Base-by-base conservation (phyloP, 2,888 invertebrate genomes). In the Aphelenchoides bicaudatus region DNA sequence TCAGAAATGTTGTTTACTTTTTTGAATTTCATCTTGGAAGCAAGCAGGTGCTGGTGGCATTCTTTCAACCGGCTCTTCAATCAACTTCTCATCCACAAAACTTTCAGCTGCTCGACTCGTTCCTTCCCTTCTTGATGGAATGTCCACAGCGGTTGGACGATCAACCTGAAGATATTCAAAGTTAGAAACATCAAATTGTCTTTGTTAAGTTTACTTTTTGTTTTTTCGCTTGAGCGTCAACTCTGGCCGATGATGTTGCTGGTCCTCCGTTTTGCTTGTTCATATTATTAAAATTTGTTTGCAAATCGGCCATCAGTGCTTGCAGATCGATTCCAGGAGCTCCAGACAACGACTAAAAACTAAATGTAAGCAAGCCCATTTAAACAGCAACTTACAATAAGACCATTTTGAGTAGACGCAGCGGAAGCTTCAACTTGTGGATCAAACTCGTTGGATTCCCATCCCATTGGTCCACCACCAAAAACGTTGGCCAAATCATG, bases 221-320 rank as follows among this genome's bases (percentile, higher is more conserved):
- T n/a, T n/a, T n/a, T n/a, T n/a, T n/a, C n/a, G n/a, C n/a, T n/a
- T n/a, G n/a, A n/a, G n/a, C n/a, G n/a, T n/a, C n/a, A n/a, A n/a
- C n/a, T n/a, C n/a, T n/a, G 10, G 10, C 23, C 43, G 10, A 8
- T 25, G 43, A 21, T 25, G 43, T 10, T n/a, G 43, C 10, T n/a
- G n/a, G n/a, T n/a, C n/a, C n/a, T n/a, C n/a, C n/a, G n/a, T n/a
- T n/a, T n/a, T n/a, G n/a, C n/a, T n/a, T n/a, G 43, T 6, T 43
- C 16, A 43, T 19, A 19, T 10, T 21, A 6, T 6, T 43, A 8
- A 43, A n/a, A 8, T 43, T 19, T n/a, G 16, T 10, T 43, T 43
- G 43, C 8, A 43, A 6, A n/a, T 43, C 43, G 8, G 43, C 43
- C 43, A 43, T 43, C 23, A 43, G 23, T 10, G 21, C 43, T 19